Evolutionary conservation across 2,113 vertebrate species (phyloP).

Genomic region (Catharus bicknelli): DNA sequence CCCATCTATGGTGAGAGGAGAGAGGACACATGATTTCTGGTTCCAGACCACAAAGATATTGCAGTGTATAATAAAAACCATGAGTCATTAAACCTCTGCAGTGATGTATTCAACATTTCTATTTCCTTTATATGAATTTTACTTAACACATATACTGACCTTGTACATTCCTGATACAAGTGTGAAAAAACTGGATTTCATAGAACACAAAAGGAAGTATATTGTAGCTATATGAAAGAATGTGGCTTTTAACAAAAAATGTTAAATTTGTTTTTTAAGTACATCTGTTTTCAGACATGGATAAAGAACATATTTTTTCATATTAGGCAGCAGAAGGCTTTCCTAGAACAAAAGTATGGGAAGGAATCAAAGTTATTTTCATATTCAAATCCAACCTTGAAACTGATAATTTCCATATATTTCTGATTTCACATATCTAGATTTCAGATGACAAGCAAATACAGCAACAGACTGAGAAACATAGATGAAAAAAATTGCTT

Average conservation of each 20-base stretch:
- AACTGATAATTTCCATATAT: neutral
- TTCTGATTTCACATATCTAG: neutral
- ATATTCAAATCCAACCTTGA: neutral
- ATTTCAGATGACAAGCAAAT: neutral
- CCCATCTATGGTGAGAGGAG: neutral
- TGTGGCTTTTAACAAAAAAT: neutral
- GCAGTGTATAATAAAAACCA: neutral
- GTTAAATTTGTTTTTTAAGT: neutral
- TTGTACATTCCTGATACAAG: neutral
- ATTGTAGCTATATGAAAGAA: neutral
- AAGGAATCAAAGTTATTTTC: neutral
- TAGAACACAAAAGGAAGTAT: neutral
- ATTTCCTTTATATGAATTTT: neutral
- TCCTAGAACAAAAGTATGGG: neutral
- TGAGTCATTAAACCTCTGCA: neutral
- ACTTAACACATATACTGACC: fast-evolving
- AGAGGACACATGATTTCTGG: fast-evolving
- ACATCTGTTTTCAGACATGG: neutral
- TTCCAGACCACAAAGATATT: neutral
- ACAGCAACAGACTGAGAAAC: neutral
- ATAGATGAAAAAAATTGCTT: neutral
- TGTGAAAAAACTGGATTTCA: neutral
- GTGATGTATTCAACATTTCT: fast-evolving
- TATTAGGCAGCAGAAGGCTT: neutral
- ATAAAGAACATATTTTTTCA: neutral